These are phyloP conservation scores for Drosophila sp. DNA, from an alignment of 1,140 invertebrate species.

Conservation along the genomic window DNA sequence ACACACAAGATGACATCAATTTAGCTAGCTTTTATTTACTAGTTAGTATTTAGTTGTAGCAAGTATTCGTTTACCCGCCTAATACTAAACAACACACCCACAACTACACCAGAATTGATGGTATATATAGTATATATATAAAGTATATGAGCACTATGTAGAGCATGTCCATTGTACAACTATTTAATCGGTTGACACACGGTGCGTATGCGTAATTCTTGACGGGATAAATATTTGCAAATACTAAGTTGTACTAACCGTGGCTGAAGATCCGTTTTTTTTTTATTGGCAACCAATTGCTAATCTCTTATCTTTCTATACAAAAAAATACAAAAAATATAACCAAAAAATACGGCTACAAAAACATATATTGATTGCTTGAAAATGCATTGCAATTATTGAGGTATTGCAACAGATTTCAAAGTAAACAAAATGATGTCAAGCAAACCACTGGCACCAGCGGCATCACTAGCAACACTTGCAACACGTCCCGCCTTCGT, in stretches of 20 bases:
- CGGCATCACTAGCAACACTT: constrained; percentile 4
- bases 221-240: background rate
- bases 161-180: background rate
- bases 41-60: constrained; percentile 10
- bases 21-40: constrained; percentile 18
- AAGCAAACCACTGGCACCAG: constrained; percentile 27
- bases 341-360: constrained; percentile 12
- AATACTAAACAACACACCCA: constrained; percentile 5
- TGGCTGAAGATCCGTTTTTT: constrained; percentile 17
- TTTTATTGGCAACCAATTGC: constrained; percentile 17
- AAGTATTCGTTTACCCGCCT: background rate
- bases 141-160: background rate
- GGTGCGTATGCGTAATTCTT: constrained; percentile 12
- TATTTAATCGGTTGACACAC: background rate
- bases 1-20: background rate
- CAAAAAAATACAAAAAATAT: constrained; percentile 2
- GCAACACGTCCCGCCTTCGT: constrained; percentile 15
- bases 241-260: constrained; percentile 48
- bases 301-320: constrained; percentile 52
- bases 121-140: too few relatives aligned
- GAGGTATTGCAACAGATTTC: constrained; percentile 52
- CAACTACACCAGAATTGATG: background rate
- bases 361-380: constrained; percentile 14
- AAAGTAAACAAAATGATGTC: constrained; percentile 59
- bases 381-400: constrained; percentile 11